Evolutionary conservation across 2,888 invertebrate species (phyloP), one percentile per base, ranked within the genome.

Genomic region (Tetanocera ferruginea): DNA sequence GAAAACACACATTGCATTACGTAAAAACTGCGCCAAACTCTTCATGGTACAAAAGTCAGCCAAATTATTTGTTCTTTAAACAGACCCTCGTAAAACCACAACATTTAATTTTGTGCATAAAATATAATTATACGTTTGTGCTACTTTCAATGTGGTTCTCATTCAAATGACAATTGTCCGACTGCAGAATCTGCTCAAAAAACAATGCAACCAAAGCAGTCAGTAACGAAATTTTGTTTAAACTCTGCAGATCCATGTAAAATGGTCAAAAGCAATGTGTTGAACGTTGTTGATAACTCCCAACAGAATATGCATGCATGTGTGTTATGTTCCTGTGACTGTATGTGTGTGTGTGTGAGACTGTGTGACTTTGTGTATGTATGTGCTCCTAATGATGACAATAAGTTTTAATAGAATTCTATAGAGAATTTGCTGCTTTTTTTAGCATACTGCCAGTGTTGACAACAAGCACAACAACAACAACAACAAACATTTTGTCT

Each of bases 191-290:
- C 43, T 43, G 43, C 43, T 43, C 11, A 57, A 11, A 57, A 17
- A 23, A 28, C 60, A 60, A 28, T 60, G 14, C 60, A 60, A 43
- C 14, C 11, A 11, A 43, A 43, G 43, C 14, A 11, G 1, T 43
- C 43, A 43, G 43, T 11, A 43, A 43, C 43, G 43, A 43, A 43
- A 43, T 43, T 43, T 43, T 14, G 11, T 43, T 43, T 11, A 43
- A 60, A 60, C 25, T 60, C 25, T 60, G 60, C 60, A 60, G 60
- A 60, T 60, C 60, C 28, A 60, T 60, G 60, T 28, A 60, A 28
- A 60, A 25, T 60, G 60, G 17, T 25, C 60, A 23, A 25, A 60
- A 60, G 60, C 28, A 28, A 43, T 43, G 11, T 43, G 14, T 31
- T 31, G 3, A 43, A 43, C 43, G 43, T 43, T 43, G 43, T 43